These are phyloP conservation scores for Dicrurus megarhynchus DNA, from an alignment of 2,113 vertebrate species.

Conservation along the genomic window DNA sequence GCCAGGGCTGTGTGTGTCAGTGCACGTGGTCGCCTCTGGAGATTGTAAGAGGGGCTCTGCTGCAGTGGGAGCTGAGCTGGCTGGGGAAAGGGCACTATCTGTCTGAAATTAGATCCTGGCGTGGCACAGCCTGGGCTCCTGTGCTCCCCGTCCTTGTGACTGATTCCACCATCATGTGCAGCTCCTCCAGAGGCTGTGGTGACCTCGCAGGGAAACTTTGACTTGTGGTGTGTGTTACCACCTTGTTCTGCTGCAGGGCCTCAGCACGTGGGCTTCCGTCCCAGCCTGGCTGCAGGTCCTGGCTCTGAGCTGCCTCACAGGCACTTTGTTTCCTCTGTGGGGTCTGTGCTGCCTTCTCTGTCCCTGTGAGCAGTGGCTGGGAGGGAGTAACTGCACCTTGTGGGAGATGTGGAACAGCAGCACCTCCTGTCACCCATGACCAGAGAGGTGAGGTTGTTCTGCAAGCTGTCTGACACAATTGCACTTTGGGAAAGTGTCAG, in stretches of 20 bases:
- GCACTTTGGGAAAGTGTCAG: background rate
- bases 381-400: background rate
- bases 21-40: background rate
- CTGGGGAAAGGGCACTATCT: background rate
- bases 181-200: background rate
- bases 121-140: background rate
- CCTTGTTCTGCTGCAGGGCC: background rate
- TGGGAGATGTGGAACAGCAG: background rate
- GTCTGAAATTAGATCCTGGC: background rate
- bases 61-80: background rate
- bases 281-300: background rate
- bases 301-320: background rate
- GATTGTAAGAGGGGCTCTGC: accelerated
- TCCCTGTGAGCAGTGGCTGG: background rate
- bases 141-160: background rate
- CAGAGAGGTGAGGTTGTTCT: background rate
- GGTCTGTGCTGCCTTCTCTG: background rate
- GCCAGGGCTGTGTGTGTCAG: background rate
- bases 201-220: background rate
- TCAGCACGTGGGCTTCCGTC: accelerated
- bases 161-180: background rate
- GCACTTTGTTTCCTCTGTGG: background rate
- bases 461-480: background rate
- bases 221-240: background rate
- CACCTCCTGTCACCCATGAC: accelerated